Conservation (phyloP, 1,140 invertebrate species). For the Trichogramma pretiosum region DNA sequence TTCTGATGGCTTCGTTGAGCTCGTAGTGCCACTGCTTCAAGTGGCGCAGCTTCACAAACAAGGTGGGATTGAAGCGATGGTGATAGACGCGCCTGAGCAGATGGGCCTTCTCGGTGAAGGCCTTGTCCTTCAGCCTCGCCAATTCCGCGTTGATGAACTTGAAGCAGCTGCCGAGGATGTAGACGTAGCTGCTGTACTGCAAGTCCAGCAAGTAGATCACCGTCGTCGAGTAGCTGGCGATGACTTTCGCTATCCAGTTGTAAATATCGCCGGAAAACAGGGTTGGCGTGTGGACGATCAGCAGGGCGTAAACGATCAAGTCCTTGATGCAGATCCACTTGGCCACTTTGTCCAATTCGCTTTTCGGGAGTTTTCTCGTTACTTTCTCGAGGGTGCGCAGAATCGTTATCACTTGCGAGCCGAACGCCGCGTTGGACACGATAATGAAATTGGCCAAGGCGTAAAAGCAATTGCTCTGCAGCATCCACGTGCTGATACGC, state of each 20-base stretch:
- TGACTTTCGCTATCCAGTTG: background rate
- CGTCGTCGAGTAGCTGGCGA: constrained; percentile 20
- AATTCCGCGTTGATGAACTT: constrained; percentile 27
- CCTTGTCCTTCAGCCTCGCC: constrained; percentile 16
- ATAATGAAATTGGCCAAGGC: constrained; percentile 16
- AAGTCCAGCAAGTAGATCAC: constrained; percentile 28
- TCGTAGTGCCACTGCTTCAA: constrained; percentile 31
- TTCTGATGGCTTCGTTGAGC: constrained; percentile 27
- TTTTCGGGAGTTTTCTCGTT: constrained; percentile 21
- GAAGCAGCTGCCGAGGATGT: constrained; percentile 28
- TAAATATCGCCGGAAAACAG: background rate
- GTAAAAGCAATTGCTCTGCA: constrained; percentile 28
- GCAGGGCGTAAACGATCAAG: constrained; percentile 24
- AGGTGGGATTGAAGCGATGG: constrained; percentile 27
- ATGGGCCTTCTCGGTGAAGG: constrained; percentile 22
- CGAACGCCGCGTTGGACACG: constrained; percentile 17
- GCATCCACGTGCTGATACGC: constrained; percentile 12
- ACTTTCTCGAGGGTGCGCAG: constrained; percentile 19
- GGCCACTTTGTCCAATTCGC: constrained; percentile 21
- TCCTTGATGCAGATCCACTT: constrained; percentile 31
- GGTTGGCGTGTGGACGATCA: constrained; percentile 20
- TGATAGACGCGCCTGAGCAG: constrained; percentile 26
- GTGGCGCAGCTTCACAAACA: constrained; percentile 29
- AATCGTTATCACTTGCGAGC: constrained; percentile 16
- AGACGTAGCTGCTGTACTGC: constrained; percentile 32